Percentiles rank a stretch among this genome's conserved stretches.
phyloP scores from a whole-genome alignment of 1,140 invertebrate genomes.

The Leptopilina boulardi region DNA sequence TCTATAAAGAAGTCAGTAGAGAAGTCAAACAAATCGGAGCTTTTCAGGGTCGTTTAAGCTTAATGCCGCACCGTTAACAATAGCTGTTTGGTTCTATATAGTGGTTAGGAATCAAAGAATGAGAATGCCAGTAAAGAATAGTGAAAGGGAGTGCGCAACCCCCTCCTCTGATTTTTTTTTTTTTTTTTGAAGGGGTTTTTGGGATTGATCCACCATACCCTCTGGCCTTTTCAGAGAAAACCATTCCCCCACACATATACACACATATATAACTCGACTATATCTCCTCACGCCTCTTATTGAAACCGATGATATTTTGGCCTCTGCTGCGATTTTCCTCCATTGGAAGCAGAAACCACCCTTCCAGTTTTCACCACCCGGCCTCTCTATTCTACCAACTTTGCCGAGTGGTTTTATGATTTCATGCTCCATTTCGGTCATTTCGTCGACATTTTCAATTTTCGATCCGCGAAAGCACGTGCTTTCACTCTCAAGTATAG shows the following conservation, averaged over 20 bases:
- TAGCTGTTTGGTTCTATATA: constrained; percentile 57
- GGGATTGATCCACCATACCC: neutral
- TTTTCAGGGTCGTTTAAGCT: constrained; percentile 63
- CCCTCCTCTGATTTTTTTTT: no score
- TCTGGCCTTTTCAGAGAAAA: constrained; percentile 52
- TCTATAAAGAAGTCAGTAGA: neutral
- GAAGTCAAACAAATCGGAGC: constrained; percentile 61
- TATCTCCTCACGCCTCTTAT: constrained; percentile 61
- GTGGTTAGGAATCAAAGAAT: constrained; percentile 36
- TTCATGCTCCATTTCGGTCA: constrained; percentile 61
- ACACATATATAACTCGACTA: constrained; percentile 49
- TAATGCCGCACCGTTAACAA: constrained; percentile 64
- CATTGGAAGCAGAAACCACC: constrained; percentile 51
- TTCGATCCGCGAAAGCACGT: constrained; percentile 49
- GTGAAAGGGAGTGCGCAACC: constrained; percentile 42
- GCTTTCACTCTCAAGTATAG: constrained; percentile 44
- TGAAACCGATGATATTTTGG: constrained; percentile 63
- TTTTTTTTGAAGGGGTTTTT: no score
- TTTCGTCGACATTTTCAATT: constrained; percentile 59
- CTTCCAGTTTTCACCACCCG: neutral
- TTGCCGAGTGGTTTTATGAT: constrained; percentile 60
- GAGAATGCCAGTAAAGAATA: constrained; percentile 51
- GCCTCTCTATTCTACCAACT: constrained; percentile 51
- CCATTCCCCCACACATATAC: no score
- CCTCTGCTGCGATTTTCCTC: constrained; percentile 54